Evolutionary conservation across 1,140 invertebrate genomes (phyloP).

Genomic region (Diorhabda carinulata): DNA sequence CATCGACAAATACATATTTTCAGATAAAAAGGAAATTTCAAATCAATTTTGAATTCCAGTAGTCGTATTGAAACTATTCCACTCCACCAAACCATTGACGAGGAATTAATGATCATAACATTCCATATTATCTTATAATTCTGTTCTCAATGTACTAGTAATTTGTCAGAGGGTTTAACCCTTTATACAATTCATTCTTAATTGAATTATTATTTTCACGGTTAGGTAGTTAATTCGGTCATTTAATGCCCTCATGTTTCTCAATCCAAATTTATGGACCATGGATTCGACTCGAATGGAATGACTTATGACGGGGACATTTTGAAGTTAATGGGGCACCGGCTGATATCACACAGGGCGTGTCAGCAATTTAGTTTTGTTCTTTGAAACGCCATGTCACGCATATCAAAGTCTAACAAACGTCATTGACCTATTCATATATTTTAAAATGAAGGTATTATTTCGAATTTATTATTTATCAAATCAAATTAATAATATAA

Average conservation of each 20-base stretch:
- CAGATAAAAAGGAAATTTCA: no score
- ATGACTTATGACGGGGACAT: conserved; percentile 1
- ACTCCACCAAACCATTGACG: no score
- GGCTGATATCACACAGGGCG: not conserved
- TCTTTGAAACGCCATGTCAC: not conserved
- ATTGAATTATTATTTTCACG: not conserved
- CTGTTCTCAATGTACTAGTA: not conserved
- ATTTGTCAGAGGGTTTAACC: not conserved
- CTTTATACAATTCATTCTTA: not conserved
- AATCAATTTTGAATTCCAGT: no score
- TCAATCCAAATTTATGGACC: not conserved
- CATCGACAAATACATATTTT: no score
- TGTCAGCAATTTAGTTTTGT: not conserved
- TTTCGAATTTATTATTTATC: no score
- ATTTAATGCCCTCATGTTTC: conserved; percentile 2
- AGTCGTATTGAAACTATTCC: no score
- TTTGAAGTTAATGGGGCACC: not conserved
- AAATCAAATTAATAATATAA: no score
- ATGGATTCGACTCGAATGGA: not conserved
- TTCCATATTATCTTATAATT: no score
- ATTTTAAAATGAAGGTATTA: not conserved
- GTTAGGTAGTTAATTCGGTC: not conserved
- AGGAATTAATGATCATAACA: no score
- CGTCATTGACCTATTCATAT: conserved; percentile 2
- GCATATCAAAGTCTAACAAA: not conserved